Percentiles rank a stretch among this genome's conserved stretches.
Evolutionary conservation across 2,797 vertebrate genomes (phyloP).

Genomic region (Scomberomorus guttatus): DNA sequence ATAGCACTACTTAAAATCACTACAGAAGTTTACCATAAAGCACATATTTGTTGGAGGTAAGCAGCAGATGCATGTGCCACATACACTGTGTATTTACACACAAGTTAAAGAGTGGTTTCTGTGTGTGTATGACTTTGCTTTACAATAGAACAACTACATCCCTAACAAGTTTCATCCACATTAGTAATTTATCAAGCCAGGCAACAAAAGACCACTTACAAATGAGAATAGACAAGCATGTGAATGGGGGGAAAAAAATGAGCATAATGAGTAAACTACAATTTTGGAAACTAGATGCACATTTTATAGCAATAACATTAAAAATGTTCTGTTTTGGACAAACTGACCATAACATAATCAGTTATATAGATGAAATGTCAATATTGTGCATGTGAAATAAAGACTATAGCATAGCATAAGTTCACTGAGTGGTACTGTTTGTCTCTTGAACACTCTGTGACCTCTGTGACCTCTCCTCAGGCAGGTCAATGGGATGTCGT

Average conservation of each 20-base stretch:
- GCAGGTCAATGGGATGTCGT: constrained; percentile 94
- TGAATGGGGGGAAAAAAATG: no score
- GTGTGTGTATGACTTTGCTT: neutral
- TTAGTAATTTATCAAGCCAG: no score
- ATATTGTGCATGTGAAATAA: neutral
- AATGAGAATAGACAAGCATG: no score
- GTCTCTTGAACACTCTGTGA: neutral
- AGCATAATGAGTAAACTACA: no score
- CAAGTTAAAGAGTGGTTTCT: neutral
- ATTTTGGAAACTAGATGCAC: no score
- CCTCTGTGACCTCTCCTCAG: constrained; percentile 78
- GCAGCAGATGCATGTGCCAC: constrained; percentile 7
- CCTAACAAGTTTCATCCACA: neutral
- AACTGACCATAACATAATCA: no score
- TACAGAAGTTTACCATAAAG: constrained; percentile 85
- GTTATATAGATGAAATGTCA: no score
- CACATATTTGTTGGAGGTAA: constrained; percentile 92
- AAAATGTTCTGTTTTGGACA: no score
- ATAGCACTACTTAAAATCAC: constrained; percentile 89
- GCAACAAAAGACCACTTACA: no score
- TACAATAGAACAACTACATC: neutral
- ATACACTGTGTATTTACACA: neutral
- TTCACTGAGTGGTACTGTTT: neutral
- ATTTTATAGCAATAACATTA: no score
- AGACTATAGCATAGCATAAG: neutral